A percentile compares a stretch with the other conserved stretches of the same genome.
Evolutionary conservation across 2,113 vertebrate genomes (phyloP).

Genomic region (Catharus minimus): DNA sequence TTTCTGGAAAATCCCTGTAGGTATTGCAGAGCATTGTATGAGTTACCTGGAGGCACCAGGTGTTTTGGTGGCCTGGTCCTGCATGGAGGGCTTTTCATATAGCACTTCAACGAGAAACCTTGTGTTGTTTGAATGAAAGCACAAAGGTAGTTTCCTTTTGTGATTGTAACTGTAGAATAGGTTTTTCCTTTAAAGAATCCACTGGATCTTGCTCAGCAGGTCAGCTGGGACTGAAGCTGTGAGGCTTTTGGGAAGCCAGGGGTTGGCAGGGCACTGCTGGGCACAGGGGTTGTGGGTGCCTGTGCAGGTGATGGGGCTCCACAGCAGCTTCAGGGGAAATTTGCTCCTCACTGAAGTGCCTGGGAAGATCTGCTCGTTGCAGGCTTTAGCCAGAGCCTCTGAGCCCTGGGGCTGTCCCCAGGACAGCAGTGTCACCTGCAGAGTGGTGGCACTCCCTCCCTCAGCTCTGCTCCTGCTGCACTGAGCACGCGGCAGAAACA

Average conservation of each 20-base stretch:
- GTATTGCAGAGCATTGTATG: neutral
- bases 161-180: neutral
- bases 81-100: neutral
- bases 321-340: neutral
- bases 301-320: accelerated
- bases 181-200: neutral
- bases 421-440: neutral
- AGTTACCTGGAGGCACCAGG: neutral
- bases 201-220: neutral
- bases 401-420: neutral
- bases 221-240: neutral
- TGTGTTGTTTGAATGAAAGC: neutral
- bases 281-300: neutral
- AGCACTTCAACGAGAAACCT: neutral
- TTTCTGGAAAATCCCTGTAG: neutral
- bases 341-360: neutral
- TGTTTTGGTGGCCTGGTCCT: neutral
- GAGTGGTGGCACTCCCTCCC: neutral
- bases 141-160: neutral
- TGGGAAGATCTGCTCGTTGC: accelerated
- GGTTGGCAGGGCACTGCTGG: too few species aligned
- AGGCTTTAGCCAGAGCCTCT: accelerated
- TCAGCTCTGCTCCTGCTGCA: neutral
- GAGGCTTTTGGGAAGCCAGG: neutral
- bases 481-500: neutral